These are phyloP conservation scores for Theodoxus fluviatilis DNA, from an alignment of 2,888 invertebrate species.

Conservation along the genomic window DNA sequence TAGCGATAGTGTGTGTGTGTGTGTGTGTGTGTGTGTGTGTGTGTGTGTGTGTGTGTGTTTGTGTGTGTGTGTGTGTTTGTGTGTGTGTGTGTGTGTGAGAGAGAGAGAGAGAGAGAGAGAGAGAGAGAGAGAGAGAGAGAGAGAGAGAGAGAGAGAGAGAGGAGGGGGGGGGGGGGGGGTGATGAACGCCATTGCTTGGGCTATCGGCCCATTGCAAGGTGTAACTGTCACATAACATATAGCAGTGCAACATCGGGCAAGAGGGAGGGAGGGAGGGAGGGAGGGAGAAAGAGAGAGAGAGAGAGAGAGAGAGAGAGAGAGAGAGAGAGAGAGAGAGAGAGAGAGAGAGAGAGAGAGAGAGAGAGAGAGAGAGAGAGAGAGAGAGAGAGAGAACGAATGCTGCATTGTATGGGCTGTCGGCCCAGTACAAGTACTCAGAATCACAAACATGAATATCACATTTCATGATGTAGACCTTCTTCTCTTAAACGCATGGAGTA, in stretches of 20 bases:
- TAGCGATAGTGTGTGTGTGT: neutral
- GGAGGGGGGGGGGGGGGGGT: neutral
- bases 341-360: conserved; percentile 20
- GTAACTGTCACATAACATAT: too few relatives aligned
- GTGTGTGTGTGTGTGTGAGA: conserved; percentile 12
- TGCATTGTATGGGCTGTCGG: too few relatives aligned
- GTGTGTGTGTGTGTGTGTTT: conserved; percentile 7
- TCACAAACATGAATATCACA: too few relatives aligned
- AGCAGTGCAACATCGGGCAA: too few relatives aligned
- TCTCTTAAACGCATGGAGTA: too few relatives aligned
- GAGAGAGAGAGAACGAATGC: conserved; percentile 12
- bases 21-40: conserved; percentile 5
- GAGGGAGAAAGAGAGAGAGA: neutral
- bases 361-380: neutral
- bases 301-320: neutral
- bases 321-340: conserved; percentile 7
- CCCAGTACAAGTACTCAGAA: too few relatives aligned
- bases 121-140: conserved; percentile 14
- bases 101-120: conserved; percentile 14
- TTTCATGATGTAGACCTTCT: too few relatives aligned
- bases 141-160: conserved; percentile 3
- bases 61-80: conserved; percentile 16
- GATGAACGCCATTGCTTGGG: too few relatives aligned
- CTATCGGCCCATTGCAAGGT: too few relatives aligned
- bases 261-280: neutral